Evolutionary conservation across 2,888 invertebrate species (phyloP), one percentile per base, ranked within the genome.

Genomic region (Sclerodermus sp.): DNA sequence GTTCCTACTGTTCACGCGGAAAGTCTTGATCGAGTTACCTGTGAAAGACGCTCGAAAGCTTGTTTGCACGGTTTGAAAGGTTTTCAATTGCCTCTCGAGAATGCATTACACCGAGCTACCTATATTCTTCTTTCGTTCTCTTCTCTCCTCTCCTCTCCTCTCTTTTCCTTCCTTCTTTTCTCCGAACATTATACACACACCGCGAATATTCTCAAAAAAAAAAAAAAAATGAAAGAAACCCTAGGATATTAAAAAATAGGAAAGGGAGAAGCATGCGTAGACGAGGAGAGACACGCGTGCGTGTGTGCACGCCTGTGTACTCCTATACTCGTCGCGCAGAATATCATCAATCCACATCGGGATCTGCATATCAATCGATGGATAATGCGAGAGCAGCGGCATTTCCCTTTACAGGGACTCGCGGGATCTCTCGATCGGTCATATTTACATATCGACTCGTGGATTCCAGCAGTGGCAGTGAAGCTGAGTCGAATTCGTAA

Each of bases 1-100:
- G 31, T 13, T 8, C 8, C 23, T 23, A 42, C 39, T 48, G 57
- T 49, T 60, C 58, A 40, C 52, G 42, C 30, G 50, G 41, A 51
- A 58, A 54, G 42, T 55, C 42, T 55, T 48, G 60, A 66, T 63
- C 58, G 55, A 58, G 53, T 66, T 63, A 59, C 55, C 45, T 46
- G n/a, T n/a, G 43, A 51, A 54, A 58, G 43, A 40, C 51, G 44
- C 16, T 45, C 38, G 36, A 42, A 18, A 51, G 52, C 52, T 50
- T 60, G 62, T 62, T 60, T 60, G 60, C 50, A 41, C 54, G 50
- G 46, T 57, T 50, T 52, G 44, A 57, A 54, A 53, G 51, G 48
- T 48, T 55, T 51, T 57, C 53, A 46, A 58, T 61, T 62, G 52
- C 18, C 50, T 40, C 50, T 51, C 42, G 16, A 57, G 52, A 56